These are phyloP conservation scores for Tyrannus savana DNA, from an alignment of 2,113 vertebrate species.

Conservation along the genomic window DNA sequence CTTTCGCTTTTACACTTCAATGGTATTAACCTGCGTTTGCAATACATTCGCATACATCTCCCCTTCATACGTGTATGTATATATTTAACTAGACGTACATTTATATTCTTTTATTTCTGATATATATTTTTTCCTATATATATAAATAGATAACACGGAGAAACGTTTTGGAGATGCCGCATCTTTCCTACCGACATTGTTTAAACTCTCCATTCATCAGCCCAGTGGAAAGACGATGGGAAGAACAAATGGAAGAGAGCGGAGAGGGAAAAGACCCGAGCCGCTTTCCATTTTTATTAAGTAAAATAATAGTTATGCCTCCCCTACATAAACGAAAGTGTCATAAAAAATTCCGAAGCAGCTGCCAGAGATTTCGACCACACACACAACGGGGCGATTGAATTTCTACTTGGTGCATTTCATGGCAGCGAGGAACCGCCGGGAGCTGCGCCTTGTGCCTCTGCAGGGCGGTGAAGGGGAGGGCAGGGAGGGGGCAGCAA, in stretches of 20 bases:
- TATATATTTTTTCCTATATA: background rate
- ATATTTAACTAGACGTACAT: background rate
- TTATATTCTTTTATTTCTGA: background rate
- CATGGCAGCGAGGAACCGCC: conserved; percentile 25
- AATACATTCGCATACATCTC: accelerated
- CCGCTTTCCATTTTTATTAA: conserved; percentile 52
- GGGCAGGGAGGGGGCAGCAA: background rate
- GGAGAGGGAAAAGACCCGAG: background rate
- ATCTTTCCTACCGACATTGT: background rate
- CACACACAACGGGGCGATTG: conserved; percentile 66
- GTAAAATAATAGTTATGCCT: conserved; percentile 67
- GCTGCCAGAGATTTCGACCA: conserved; percentile 72
- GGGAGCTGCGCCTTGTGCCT: conserved; percentile 15
- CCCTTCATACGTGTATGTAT: background rate
- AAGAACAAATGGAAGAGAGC: background rate
- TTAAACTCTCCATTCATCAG: background rate
- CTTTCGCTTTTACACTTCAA: background rate
- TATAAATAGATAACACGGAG: background rate
- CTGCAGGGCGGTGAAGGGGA: background rate
- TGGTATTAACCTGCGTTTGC: background rate
- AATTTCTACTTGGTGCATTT: conserved; percentile 54
- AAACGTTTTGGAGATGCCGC: background rate
- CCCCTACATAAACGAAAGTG: conserved; percentile 61
- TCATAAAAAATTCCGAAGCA: conserved; percentile 69
- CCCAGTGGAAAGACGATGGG: background rate